A percentile compares a stretch with the other conserved stretches of the same genome.
Conservation (phyloP, 2,888 invertebrate species). For the Rotaria socialis region DNA sequence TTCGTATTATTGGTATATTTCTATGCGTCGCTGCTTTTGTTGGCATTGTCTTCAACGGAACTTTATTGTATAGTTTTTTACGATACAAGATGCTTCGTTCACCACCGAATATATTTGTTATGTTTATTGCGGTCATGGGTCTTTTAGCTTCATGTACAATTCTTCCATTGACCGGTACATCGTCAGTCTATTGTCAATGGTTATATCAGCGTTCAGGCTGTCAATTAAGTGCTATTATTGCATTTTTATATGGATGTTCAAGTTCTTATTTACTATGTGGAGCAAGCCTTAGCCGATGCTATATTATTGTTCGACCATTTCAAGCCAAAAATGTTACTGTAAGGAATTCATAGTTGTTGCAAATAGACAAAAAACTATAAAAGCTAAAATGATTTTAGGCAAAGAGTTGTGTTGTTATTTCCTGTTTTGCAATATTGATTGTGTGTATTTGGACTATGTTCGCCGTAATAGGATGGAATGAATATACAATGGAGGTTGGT, state of each 20-base stretch:
- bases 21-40: background rate
- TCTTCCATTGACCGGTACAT: background rate
- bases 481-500: conserved; percentile 14
- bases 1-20: background rate
- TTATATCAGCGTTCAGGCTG: background rate
- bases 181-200: background rate
- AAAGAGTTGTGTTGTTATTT: background rate
- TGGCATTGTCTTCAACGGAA: background rate
- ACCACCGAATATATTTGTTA: background rate
- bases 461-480: background rate
- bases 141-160: background rate
- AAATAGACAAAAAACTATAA: background rate
- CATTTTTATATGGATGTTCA: conserved; percentile 8
- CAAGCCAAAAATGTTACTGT: background rate
- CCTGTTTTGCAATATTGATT: background rate
- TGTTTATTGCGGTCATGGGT: background rate
- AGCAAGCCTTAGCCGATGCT: background rate
- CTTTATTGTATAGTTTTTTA: background rate
- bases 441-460: background rate
- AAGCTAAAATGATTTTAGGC: background rate
- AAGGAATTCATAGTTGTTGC: background rate
- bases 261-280: background rate
- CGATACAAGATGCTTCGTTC: background rate
- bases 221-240: background rate
- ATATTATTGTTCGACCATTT: conserved; percentile 13